These are phyloP conservation scores for Eulemur rubriventer DNA, from an alignment of 2,797 vertebrate species.

Conservation along the genomic window DNA sequence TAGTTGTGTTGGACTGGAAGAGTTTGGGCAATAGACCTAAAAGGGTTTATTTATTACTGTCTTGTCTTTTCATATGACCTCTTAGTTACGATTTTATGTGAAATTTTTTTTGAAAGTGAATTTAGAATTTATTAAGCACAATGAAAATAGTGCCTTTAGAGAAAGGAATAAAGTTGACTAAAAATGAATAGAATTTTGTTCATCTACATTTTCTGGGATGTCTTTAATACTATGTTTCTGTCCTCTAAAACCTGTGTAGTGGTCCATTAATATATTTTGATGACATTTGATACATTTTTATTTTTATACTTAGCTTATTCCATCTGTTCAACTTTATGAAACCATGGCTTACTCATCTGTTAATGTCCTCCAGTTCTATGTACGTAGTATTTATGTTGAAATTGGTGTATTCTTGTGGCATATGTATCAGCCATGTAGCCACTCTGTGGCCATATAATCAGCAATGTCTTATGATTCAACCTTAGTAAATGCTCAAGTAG, in stretches of 20 bases:
- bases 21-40: not conserved
- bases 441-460: not conserved
- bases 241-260: not conserved
- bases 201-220: rapidly evolving
- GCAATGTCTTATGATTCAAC: rapidly evolving
- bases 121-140: not conserved
- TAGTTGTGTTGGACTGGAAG: not conserved
- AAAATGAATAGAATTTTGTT: not conserved
- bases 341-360: rapidly evolving
- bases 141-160: not conserved
- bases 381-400: not conserved
- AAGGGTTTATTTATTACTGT: not conserved
- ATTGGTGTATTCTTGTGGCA: not conserved
- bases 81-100: not conserved
- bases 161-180: not conserved
- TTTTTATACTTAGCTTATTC: not conserved
- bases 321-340: not conserved
- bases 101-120: not conserved
- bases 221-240: not conserved
- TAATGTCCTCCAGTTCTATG: rapidly evolving
- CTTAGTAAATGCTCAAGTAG: not conserved
- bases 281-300: not conserved
- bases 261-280: rapidly evolving
- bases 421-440: rapidly evolving
- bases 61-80: not conserved